A percentile compares a stretch with the other conserved stretches of the same genome.
These are phyloP conservation scores for Meda fulgida DNA, from an alignment of 2,797 vertebrate species.

Conservation along the genomic window DNA sequence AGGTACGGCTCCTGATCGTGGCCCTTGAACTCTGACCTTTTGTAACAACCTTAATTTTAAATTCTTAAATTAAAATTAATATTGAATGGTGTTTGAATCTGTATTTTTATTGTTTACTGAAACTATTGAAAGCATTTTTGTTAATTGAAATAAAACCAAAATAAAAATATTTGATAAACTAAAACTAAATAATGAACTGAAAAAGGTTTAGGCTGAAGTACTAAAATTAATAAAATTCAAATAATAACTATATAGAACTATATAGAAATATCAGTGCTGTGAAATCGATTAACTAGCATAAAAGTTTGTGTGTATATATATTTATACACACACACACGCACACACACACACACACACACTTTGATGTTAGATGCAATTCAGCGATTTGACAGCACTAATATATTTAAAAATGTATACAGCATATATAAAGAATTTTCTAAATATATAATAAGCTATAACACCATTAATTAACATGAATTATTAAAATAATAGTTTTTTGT, in stretches of 20 bases:
- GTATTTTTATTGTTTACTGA: neutral
- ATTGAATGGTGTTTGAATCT: neutral
- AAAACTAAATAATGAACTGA: neutral
- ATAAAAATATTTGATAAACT: neutral
- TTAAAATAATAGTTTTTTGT: neutral
- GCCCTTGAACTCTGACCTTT: conserved; percentile 5
- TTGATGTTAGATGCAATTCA: neutral
- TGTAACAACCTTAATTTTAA: too few species aligned
- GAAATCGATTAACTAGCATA: neutral
- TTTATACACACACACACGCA: too few species aligned
- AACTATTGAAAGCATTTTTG: neutral
- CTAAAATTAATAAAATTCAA: neutral
- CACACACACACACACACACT: neutral
- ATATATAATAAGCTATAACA: neutral
- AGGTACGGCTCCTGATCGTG: conserved; percentile 43
- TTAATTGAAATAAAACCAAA: neutral
- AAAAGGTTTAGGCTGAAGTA: neutral
- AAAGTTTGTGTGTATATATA: too few species aligned
- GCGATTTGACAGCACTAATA: neutral
- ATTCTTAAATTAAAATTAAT: neutral
- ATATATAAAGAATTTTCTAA: too few species aligned
- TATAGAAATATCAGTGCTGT: neutral
- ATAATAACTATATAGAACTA: neutral
- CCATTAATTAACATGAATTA: neutral
- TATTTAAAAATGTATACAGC: too few species aligned